Percentiles rank a stretch among this genome's conserved stretches.
phyloP scores from a whole-genome alignment of 2,888 invertebrate genomes.

The Drosophila rellima region DNA sequence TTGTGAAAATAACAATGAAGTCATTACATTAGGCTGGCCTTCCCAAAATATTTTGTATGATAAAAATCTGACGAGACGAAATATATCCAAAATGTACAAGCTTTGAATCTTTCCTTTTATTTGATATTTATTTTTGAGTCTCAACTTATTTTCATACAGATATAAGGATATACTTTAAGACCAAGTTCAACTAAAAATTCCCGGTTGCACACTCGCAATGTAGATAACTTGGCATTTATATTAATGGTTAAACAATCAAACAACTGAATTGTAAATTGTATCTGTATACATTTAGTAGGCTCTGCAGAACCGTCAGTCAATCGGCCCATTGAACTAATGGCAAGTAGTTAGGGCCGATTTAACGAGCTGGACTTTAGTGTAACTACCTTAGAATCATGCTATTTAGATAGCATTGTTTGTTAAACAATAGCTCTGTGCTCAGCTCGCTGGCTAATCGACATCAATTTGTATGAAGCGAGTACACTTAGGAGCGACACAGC shows the following conservation, averaged over 20 bases:
- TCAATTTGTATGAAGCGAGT: conserved; percentile 66
- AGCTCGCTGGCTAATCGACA: conserved; percentile 54
- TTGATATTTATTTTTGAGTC: not conserved
- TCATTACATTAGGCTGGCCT: no score
- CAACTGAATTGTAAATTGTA: conserved; percentile 25
- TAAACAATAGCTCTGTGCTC: conserved; percentile 50
- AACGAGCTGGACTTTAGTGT: conserved; percentile 41
- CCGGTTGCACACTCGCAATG: not conserved
- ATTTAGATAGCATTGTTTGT: conserved; percentile 40
- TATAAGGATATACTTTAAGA: not conserved
- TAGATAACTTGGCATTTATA: conserved; percentile 10
- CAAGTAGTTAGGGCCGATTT: conserved; percentile 35
- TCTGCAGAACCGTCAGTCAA: conserved; percentile 17
- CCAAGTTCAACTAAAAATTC: not conserved
- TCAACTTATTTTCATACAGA: not conserved
- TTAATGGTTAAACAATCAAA: conserved; percentile 29
- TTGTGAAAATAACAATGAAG: no score
- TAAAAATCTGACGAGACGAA: no score
- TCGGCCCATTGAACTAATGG: conserved; percentile 47
- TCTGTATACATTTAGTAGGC: conserved; percentile 14
- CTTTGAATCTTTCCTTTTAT: no score
- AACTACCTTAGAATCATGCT: conserved; percentile 42
- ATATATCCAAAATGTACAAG: no score
- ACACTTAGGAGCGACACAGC: conserved; percentile 19
- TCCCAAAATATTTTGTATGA: no score